Conservation (phyloP, 92 coral and sea anemone species). For the Umimayanthus kanabou region DNA sequence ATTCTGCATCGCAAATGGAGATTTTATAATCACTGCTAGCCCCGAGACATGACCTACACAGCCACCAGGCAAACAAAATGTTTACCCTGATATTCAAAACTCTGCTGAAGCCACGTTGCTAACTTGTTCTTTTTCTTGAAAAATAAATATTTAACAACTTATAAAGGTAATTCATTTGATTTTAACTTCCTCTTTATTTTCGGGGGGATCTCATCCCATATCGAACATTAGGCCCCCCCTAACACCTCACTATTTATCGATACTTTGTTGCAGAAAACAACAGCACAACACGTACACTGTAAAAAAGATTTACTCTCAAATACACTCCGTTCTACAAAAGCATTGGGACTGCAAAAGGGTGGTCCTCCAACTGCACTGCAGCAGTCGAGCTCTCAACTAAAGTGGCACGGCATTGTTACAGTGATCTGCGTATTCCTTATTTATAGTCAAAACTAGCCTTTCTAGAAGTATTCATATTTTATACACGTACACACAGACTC, state of each 20-base stretch:
- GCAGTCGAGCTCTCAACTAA: no score
- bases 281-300: not conserved
- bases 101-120: not conserved
- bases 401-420: no score
- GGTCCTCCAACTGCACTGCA: no score
- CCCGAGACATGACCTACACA: not conserved
- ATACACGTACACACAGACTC: no score
- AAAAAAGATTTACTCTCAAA: no score
- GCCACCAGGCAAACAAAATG: no score
- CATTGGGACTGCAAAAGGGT: no score
- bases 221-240: not conserved
- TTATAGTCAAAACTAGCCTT: no score
- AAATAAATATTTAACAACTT: not conserved
- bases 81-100: not conserved
- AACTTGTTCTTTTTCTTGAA: not conserved
- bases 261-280: not conserved
- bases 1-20: not conserved
- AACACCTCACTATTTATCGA: not conserved
- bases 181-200: not conserved
- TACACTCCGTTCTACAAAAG: no score
- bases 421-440: no score
- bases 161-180: not conserved
- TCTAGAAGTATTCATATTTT: no score
- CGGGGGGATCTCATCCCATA: not conserved
- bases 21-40: no score